Evolutionary conservation across 1,140 invertebrate genomes (phyloP).

Genomic region (Drosophila dunni): DNA sequence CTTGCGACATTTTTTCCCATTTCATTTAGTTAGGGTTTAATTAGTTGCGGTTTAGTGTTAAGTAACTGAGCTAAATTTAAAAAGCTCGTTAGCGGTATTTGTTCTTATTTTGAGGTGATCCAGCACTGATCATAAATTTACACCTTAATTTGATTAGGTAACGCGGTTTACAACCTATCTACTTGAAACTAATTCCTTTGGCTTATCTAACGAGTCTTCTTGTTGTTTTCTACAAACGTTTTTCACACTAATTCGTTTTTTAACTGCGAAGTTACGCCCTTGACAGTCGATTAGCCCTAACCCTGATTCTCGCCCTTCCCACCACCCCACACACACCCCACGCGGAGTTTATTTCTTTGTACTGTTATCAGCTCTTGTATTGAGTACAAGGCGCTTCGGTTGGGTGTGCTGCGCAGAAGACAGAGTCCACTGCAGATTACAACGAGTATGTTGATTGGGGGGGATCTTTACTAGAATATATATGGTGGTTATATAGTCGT

Average conservation of each 20-base stretch:
- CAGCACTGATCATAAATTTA: no score
- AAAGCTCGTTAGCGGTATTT: no score
- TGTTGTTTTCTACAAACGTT: slow-evolving; percentile 35
- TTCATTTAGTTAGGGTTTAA: slow-evolving; percentile 21
- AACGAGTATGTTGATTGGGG: neutral
- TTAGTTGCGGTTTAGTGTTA: neutral
- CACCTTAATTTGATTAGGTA: no score
- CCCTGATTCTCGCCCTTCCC: no score
- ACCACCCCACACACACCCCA: neutral
- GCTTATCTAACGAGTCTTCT: slow-evolving; percentile 15
- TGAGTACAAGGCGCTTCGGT: neutral
- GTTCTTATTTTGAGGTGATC: no score
- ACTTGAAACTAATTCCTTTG: slow-evolving; percentile 13
- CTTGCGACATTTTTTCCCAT: neutral
- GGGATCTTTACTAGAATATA: neutral
- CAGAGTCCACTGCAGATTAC: slow-evolving; percentile 10
- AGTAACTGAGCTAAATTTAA: no score
- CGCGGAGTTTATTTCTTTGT: neutral
- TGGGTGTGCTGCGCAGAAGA: slow-evolving; percentile 11
- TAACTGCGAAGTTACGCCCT: slow-evolving; percentile 51
- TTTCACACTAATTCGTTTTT: slow-evolving; percentile 63
- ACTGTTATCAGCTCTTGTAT: slow-evolving; percentile 8
- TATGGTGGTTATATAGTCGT: neutral
- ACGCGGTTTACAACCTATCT: neutral
- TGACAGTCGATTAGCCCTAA: slow-evolving; percentile 9